Evolutionary conservation across 2,797 vertebrate species (phyloP), one percentile per base, ranked within the genome.

Genomic region (Microctenopoma steveboyesi): DNA sequence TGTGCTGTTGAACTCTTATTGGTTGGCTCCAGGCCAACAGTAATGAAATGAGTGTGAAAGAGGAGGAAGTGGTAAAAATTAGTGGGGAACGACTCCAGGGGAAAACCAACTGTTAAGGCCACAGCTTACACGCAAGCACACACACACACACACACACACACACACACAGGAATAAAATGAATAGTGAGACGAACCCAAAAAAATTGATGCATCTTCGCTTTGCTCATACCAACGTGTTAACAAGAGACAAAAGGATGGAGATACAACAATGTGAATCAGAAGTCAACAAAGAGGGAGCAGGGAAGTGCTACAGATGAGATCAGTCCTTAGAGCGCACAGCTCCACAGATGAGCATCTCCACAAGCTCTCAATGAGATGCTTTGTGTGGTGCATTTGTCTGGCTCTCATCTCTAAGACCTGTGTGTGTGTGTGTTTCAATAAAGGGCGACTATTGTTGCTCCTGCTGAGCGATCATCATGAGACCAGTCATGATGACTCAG

Each of bases 401-500:
- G 53, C 79, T 68, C 72, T 81, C 81, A 75, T 80, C 81, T 82
- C 83, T 78, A 64, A 77, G 78, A 74, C 75, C 84, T 77, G 56
- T 62, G 64, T 73, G 76, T 70, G 22, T 22, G 22, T 22, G 22
- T 49, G 64, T 53, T 69, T 59, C 22, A 35, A 87, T 90, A 87
- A 92, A 91, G 90, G 75, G 72, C 57, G 22, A 61, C 86, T 91
- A 88, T 93, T 94, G 92, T 94, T 92, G 83, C 60, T 69, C 84
- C 77, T 80, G 79, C 90, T 88, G 85, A 85, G 88, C 55, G 81
- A 90, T 89, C 89, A 92, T 93, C 92, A 92, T 91, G 92, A 80
- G 90, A 92, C 85, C 69, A 81, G 85, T 86, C 89, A 92, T 83
- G 86, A 90, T 94, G 92, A 93, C 85, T 91, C 88, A 88, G 90